Percentiles rank a stretch among this genome's conserved stretches.
These are phyloP conservation scores for Tachina fera DNA, from an alignment of 2,888 invertebrate species.

Conservation along the genomic window DNA sequence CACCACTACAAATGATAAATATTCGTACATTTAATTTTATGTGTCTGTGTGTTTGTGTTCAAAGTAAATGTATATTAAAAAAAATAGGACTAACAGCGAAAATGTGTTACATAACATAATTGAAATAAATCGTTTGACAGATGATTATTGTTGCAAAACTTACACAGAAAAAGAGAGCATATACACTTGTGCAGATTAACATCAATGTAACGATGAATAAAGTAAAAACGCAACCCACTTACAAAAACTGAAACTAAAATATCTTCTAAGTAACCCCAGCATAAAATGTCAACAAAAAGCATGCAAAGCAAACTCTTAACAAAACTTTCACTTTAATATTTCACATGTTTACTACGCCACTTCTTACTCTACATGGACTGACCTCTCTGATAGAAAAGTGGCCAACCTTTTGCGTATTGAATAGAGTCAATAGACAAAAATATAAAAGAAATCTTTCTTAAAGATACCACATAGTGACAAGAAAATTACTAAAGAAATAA, in stretches of 20 bases:
- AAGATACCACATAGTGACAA: conserved; percentile 46
- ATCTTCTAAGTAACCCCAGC: conserved; percentile 32
- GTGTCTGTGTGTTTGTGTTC: not conserved
- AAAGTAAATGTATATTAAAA: conserved; percentile 18
- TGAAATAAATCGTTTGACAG: conserved; percentile 72
- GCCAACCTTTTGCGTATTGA: conserved; percentile 43
- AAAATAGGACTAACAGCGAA: conserved; percentile 54
- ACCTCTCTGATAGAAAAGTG: conserved; percentile 48
- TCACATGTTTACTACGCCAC: conserved; percentile 49
- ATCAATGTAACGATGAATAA: conserved; percentile 17
- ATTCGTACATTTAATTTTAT: not conserved
- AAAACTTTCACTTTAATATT: conserved; percentile 30
- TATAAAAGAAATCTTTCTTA: conserved; percentile 27
- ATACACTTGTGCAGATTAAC: not conserved
- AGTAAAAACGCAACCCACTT: conserved; percentile 2
- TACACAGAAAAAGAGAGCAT: not conserved
- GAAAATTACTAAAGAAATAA: conserved; percentile 51
- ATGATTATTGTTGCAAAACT: conserved; percentile 54
- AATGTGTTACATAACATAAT: conserved; percentile 66
- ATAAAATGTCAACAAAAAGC: conserved; percentile 38
- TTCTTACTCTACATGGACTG: conserved; percentile 46
- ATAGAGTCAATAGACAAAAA: conserved; percentile 44
- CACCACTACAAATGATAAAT: conserved; percentile 63
- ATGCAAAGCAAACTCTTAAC: conserved; percentile 27
- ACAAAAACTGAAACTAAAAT: not conserved